Conservation (phyloP, 2,888 invertebrate species). For the Mystacides longicornis region DNA sequence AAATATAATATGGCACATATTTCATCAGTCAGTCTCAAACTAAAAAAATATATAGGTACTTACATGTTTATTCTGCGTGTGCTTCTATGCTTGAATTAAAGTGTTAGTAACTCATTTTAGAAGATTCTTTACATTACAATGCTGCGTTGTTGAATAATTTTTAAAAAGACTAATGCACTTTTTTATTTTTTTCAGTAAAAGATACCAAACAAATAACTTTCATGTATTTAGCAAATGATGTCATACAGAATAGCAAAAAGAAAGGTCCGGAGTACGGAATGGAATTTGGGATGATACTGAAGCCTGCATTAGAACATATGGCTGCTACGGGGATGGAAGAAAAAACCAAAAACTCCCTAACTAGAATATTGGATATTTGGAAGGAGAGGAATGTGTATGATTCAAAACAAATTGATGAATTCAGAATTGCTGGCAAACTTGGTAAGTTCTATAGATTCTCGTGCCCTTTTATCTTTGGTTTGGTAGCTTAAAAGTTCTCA, state of each 20-base stretch:
- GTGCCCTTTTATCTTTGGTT: no score
- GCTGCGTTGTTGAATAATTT: no score
- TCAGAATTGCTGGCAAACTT: slow-evolving; percentile 53
- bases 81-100: no score
- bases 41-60: no score
- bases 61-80: no score
- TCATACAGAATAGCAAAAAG: slow-evolving; percentile 97
- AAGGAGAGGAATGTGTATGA: slow-evolving; percentile 87
- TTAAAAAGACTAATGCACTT: not conserved
- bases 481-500: no score
- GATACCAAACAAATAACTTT: slow-evolving; percentile 83
- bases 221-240: slow-evolving; percentile 98
- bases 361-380: slow-evolving; percentile 85
- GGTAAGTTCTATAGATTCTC: no score
- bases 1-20: no score
- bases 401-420: slow-evolving; percentile 69
- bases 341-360: slow-evolving; percentile 74
- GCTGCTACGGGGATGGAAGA: slow-evolving; percentile 64
- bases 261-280: slow-evolving; percentile 93
- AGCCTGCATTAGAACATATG: slow-evolving; percentile 80
- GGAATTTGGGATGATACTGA: slow-evolving; percentile 74
- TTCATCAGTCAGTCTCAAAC: no score
- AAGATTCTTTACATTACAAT: no score
- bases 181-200: slow-evolving; percentile 54
- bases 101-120: no score